Evolutionary conservation across 2,113 vertebrate species (phyloP).

Genomic region (Lepus americanus): DNA sequence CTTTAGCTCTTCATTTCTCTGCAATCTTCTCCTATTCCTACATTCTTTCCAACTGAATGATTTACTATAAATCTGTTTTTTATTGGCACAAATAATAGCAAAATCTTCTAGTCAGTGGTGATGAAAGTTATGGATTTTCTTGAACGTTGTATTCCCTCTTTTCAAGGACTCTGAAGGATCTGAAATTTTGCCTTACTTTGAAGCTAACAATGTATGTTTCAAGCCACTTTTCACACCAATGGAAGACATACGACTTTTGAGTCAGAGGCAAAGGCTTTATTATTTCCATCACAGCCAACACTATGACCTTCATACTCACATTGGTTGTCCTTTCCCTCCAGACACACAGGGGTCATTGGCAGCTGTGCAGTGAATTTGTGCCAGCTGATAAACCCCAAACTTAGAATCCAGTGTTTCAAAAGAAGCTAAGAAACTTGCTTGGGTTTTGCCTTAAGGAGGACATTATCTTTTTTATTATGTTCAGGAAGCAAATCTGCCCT

Average conservation of each 20-base stretch:
- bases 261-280: not conserved
- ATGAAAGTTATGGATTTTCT: not conserved
- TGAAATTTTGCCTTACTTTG: not conserved
- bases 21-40: not conserved
- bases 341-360: not conserved
- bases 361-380: not conserved
- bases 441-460: slow-evolving; percentile 17
- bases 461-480: not conserved
- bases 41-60: not conserved
- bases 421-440: not conserved
- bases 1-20: not conserved
- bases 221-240: not conserved
- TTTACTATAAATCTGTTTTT: not conserved
- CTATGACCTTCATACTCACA: not conserved
- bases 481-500: not conserved
- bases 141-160: not conserved
- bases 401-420: not conserved
- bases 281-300: not conserved
- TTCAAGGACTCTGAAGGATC: not conserved
- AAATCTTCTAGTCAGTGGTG: not conserved
- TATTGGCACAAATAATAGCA: not conserved
- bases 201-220: not conserved
- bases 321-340: not conserved
- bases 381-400: not conserved
- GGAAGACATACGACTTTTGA: not conserved